Conservation (phyloP, 1,140 invertebrate genomes). For the Scaptodrosophila lebanonensis region DNA sequence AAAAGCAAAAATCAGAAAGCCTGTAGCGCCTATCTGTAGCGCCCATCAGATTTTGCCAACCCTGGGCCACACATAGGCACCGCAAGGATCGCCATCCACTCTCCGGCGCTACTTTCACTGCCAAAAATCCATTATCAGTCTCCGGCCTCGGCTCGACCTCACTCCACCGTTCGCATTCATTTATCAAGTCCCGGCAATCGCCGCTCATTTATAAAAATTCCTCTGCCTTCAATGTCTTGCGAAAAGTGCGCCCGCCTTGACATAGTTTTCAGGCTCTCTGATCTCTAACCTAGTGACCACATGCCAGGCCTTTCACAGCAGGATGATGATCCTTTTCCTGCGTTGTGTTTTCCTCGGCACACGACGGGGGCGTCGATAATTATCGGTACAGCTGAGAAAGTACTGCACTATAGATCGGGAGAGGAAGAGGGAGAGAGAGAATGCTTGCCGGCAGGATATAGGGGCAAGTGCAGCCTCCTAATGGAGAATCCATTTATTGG, state of each 20-base stretch:
- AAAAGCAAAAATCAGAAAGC: constrained; percentile 22
- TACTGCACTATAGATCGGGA: too few relatives aligned
- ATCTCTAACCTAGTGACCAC: constrained; percentile 32
- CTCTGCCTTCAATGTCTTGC: constrained; percentile 44
- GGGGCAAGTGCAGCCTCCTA: too few relatives aligned
- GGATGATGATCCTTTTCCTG: constrained; percentile 48
- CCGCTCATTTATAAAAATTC: constrained; percentile 65
- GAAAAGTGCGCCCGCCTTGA: constrained; percentile 51
- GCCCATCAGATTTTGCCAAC: constrained; percentile 30
- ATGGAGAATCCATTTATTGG: too few relatives aligned
- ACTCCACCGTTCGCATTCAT: constrained; percentile 55
- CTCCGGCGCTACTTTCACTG: constrained; percentile 66
- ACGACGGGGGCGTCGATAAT: constrained; percentile 57
- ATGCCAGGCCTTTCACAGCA: constrained; percentile 54
- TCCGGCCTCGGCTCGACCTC: constrained; percentile 16
- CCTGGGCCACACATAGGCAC: constrained; percentile 17
- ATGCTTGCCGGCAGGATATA: constrained; percentile 1
- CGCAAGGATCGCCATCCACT: constrained; percentile 10
- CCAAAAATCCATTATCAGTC: constrained; percentile 50
- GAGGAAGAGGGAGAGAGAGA: constrained; percentile 1
- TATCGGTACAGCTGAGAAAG: too few relatives aligned
- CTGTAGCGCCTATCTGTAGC: constrained; percentile 28
- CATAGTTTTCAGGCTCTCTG: constrained; percentile 23
- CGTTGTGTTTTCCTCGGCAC: constrained; percentile 25
- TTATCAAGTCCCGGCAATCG: constrained; percentile 55